These are phyloP conservation scores for Diarsia brunnea DNA, from an alignment of 2,888 invertebrate species.

Conservation along the genomic window DNA sequence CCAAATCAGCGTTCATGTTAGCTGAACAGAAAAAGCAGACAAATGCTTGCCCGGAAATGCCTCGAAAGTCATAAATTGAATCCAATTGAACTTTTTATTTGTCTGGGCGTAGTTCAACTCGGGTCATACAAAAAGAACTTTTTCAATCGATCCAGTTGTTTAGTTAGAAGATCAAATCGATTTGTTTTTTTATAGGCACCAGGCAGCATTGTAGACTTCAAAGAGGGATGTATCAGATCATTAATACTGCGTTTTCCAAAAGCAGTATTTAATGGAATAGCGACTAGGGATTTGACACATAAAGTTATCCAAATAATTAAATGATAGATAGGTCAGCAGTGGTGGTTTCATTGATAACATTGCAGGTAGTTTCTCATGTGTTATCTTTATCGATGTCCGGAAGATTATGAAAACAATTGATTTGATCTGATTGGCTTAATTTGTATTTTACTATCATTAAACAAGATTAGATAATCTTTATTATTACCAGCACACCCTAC, in stretches of 20 bases:
- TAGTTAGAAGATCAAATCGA: slow-evolving; percentile 11
- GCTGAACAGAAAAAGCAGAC: not conserved
- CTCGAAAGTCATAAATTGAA: slow-evolving; percentile 25
- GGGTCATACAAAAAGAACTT: slow-evolving; percentile 27
- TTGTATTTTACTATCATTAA: slow-evolving; percentile 16
- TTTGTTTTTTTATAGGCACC: slow-evolving; percentile 3
- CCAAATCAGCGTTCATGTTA: not conserved
- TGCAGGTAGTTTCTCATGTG: not conserved
- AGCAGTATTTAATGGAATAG: not conserved
- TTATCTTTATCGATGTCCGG: slow-evolving; percentile 5
- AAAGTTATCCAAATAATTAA: not conserved
- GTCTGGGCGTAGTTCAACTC: slow-evolving; percentile 46
- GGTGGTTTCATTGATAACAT: slow-evolving; percentile 1
- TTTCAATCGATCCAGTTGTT: slow-evolving; percentile 19
- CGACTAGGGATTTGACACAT: not conserved
- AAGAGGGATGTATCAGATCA: not conserved
- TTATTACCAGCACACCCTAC: not conserved
- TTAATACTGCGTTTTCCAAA: not conserved
- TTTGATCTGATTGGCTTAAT: slow-evolving; percentile 27
- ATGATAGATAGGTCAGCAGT: not conserved
- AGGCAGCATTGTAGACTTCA: not conserved
- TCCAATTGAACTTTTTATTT: slow-evolving; percentile 44
- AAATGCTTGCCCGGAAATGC: slow-evolving; percentile 25
- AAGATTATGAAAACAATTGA: slow-evolving; percentile 24
- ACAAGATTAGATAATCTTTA: slow-evolving; percentile 21